phyloP scores from a whole-genome alignment of 2,113 vertebrate species.

The Cynoglossus semilaevis region DNA sequence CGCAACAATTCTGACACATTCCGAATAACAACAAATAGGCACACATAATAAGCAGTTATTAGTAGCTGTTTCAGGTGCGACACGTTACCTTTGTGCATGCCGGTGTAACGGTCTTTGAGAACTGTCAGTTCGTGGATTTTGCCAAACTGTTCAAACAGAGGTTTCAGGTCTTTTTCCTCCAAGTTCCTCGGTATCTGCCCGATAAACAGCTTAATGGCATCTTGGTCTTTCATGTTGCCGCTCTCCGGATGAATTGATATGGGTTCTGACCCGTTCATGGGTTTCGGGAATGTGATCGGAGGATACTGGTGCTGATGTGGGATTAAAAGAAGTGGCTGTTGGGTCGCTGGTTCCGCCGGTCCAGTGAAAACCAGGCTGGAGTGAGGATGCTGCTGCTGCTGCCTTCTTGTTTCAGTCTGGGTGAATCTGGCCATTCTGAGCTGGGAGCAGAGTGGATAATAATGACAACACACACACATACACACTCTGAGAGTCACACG shows the following conservation, averaged over 20 bases:
- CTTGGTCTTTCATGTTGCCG: constrained; percentile 94
- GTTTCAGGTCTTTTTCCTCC: constrained; percentile 95
- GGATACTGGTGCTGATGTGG: constrained; percentile 83
- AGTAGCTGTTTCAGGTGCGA: constrained; percentile 23
- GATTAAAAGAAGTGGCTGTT: constrained; percentile 74
- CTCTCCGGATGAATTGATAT: constrained; percentile 87
- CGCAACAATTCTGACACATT: constrained; percentile 5
- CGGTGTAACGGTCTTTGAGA: constrained; percentile 96
- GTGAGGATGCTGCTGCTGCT: constrained; percentile 80
- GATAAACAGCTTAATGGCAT: constrained; percentile 98
- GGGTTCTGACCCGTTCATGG: constrained; percentile 93
- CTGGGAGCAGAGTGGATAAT: constrained; percentile 84
- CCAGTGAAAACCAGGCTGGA: constrained; percentile 79
- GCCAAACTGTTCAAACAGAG: constrained; percentile 97
- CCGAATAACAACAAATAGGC: not conserved
- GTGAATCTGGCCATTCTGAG: constrained; percentile 95
- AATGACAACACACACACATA: constrained; percentile 78
- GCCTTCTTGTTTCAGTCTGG: constrained; percentile 89
- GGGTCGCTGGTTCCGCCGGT: constrained; percentile 75
- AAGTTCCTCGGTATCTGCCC: constrained; percentile 98
- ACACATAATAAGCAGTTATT: constrained; percentile 12
- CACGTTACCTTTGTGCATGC: constrained; percentile 96
- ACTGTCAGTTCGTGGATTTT: constrained; percentile 98
- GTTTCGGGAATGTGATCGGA: constrained; percentile 84
- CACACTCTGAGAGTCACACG: constrained; percentile 51